Base-by-base conservation (phyloP, 2,113 vertebrate species). In the Charadrius vociferus region DNA sequence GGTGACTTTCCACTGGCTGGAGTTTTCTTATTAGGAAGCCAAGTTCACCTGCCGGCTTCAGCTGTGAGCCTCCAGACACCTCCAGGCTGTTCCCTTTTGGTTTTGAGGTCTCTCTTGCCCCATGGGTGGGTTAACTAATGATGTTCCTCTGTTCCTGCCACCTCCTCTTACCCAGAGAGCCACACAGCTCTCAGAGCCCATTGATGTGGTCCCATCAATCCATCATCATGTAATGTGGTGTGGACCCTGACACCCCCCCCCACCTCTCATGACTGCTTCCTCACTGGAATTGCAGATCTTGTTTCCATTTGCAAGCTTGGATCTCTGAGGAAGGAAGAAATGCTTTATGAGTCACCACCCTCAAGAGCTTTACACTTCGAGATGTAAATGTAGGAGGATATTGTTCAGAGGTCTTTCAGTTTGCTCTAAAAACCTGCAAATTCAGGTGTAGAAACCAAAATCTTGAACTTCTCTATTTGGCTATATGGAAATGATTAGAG, bases 401-500 rank as follows among this genome's bases (percentile, higher is more conserved):
- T 95, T 95, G 83, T 95, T 96, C 81, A 93, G 86, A 90, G 66
- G 71, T 62, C 89, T 91, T 82, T 88, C 79, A 70, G 74, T 95
- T 93, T 96, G 53, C 86, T 95, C 62, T 89, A 52, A 81, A 96
- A 95, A 81, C 86, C 88, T 97, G 93, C 90, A 91, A 94, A 85
- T 88, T 92, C 75, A 62, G 86, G 61, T 94, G 70, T 29, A 93
- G 53, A 96, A 97, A 95, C 79, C 95, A 91, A 93, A 77, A 89
- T 86, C 78, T 71, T 81, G 21, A 79, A 65, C 97, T 94, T 93
- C 73, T 96, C 58, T 91, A 23, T 97, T 92, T 96, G 92, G 73
- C 92, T 97, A 61, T 86, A 93, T 98, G 97, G 97, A 98, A 98
- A 94, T 92, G 29, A 77, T 98, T 98, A 96, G 47, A 30, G 5